phyloP scores from a whole-genome alignment of 1,140 invertebrate species.

The Diprion similis region DNA sequence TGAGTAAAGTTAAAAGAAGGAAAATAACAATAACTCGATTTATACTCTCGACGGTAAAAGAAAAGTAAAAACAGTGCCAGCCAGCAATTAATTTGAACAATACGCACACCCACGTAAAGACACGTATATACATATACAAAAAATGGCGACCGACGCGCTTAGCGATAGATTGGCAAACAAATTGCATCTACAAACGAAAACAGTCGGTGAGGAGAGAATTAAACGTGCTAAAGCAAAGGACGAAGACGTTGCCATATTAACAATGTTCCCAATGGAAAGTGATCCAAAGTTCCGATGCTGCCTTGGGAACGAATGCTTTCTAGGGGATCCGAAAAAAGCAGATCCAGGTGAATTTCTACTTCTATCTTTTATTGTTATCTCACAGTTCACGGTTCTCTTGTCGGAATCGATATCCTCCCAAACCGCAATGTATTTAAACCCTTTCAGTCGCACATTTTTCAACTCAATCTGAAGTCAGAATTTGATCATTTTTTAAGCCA shows the following conservation, averaged over 20 bases:
- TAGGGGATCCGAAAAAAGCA: constrained; percentile 79
- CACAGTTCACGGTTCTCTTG: no score
- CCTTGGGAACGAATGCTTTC: constrained; percentile 72
- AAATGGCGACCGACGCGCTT: constrained; percentile 78
- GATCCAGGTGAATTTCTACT: constrained; percentile 74
- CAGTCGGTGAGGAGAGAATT: constrained; percentile 77
- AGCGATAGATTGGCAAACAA: constrained; percentile 77
- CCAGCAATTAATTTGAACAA: background rate
- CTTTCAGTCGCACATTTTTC: no score
- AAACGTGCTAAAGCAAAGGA: constrained; percentile 76
- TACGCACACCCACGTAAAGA: no score
- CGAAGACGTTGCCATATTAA: constrained; percentile 84
- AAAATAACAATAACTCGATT: background rate
- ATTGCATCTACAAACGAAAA: constrained; percentile 76
- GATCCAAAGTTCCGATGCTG: constrained; percentile 81
- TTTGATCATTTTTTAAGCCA: no score
- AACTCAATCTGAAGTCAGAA: no score
- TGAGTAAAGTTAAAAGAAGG: background rate
- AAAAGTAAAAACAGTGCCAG: no score
- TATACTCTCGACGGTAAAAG: no score
- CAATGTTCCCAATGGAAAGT: constrained; percentile 76
- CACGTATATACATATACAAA: constrained; percentile 18
- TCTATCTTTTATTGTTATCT: no score
- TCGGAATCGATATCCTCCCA: no score
- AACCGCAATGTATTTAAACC: no score